phyloP scores from a whole-genome alignment of 1,140 invertebrate species.

The Ostrea denselamellosa region DNA sequence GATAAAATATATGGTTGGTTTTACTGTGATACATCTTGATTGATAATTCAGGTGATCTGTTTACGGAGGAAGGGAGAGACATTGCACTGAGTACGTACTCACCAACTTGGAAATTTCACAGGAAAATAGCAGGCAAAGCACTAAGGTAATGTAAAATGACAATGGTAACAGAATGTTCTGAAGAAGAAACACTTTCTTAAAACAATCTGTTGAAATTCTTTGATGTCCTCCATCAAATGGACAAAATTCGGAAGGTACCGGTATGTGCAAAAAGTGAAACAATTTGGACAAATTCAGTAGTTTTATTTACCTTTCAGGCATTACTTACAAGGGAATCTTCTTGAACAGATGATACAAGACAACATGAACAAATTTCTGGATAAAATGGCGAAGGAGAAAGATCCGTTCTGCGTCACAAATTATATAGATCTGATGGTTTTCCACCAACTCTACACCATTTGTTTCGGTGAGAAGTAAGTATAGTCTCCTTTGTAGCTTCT shows the following conservation, averaged over 20 bases:
- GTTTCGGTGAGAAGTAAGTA: constrained; percentile 40
- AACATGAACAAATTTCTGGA: constrained; percentile 19
- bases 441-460: constrained; percentile 16
- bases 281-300: too few relatives aligned
- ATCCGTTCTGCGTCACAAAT: not conserved
- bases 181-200: not conserved
- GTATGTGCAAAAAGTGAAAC: not conserved
- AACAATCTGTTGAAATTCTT: not conserved
- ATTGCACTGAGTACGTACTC: constrained; percentile 36
- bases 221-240: not conserved
- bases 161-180: not conserved
- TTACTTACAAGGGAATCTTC: constrained; percentile 28
- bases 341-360: constrained; percentile 38
- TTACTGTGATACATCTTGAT: not conserved
- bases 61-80: constrained; percentile 43
- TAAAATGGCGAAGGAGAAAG: constrained; percentile 28
- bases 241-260: not conserved
- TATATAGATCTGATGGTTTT: constrained; percentile 9
- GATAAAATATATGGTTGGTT: not conserved
- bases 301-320: constrained; percentile 19
- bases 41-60: not conserved
- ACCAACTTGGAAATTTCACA: constrained; percentile 46
- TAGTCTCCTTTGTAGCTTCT: too few relatives aligned
- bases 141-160: constrained; percentile 66
- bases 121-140: constrained; percentile 45